phyloP scores from a whole-genome alignment of 2,888 invertebrate species.

The Chaetogeoica ovagalla region DNA sequence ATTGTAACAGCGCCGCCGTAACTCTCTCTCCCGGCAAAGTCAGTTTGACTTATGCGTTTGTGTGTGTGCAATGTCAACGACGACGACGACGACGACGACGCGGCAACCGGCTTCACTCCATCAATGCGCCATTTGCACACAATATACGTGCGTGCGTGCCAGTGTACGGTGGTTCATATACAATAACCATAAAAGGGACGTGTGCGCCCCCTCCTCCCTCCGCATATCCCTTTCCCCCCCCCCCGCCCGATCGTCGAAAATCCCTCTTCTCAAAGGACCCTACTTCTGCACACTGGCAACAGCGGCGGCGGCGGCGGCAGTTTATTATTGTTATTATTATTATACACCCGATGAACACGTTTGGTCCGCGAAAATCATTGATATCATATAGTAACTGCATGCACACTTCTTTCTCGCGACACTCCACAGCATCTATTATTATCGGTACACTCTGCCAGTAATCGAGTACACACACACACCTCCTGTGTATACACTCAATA shows the following conservation, averaged over 20 bases:
- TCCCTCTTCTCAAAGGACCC: constrained; percentile 17
- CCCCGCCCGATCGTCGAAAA: too few species aligned
- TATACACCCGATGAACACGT: constrained; percentile 39
- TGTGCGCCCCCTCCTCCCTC: constrained; percentile 1
- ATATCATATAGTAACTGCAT: not conserved
- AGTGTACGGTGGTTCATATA: constrained; percentile 45
- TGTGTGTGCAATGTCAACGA: not conserved
- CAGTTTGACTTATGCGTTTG: constrained; percentile 40
- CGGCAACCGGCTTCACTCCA: constrained; percentile 47
- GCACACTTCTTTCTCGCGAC: not conserved
- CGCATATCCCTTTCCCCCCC: too few species aligned
- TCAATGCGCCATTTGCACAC: constrained; percentile 52
- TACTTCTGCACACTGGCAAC: not conserved
- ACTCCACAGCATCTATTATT: not conserved
- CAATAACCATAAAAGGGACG: constrained; percentile 51
- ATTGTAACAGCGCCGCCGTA: constrained; percentile 14
- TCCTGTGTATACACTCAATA: too few species aligned
- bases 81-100: not conserved
- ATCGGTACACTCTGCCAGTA: too few species aligned
- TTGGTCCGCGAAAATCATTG: constrained; percentile 15
- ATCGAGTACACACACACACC: too few species aligned
- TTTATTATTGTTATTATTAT: constrained; percentile 31
- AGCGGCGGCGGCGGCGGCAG: constrained; percentile 28
- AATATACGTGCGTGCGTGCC: not conserved
- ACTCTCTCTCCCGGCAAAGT: constrained; percentile 10